Evolutionary conservation across 1,140 invertebrate species (phyloP).

Genomic region (Hypsibius dujardini): DNA sequence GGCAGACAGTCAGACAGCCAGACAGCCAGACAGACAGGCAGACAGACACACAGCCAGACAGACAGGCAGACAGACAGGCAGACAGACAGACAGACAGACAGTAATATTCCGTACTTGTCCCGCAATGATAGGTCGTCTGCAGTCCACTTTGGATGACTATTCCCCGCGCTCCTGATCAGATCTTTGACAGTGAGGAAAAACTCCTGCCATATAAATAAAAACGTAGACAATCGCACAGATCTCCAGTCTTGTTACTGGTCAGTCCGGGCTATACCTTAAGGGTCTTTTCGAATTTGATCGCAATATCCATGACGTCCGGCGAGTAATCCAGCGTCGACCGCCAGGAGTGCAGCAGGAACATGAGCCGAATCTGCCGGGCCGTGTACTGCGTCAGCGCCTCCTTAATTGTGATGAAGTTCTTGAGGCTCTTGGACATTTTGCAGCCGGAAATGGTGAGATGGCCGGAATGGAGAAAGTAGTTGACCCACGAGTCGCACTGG

Average conservation of each 20-base stretch:
- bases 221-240: too few species aligned
- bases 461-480: slow-evolving; percentile 93
- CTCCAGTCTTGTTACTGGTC: too few species aligned
- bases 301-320: slow-evolving; percentile 81
- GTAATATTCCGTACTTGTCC: slow-evolving; percentile 27
- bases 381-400: slow-evolving; percentile 71
- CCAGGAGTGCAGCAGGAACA: slow-evolving; percentile 93
- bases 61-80: too few species aligned
- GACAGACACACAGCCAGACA: too few species aligned
- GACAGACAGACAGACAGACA: not conserved
- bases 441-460: slow-evolving; percentile 96
- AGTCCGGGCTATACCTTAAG: slow-evolving; percentile 49
- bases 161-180: slow-evolving; percentile 42
- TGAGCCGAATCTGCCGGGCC: slow-evolving; percentile 68
- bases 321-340: slow-evolving; percentile 95
- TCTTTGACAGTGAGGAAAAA: slow-evolving; percentile 90
- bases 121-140: slow-evolving; percentile 34
- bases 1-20: too few species aligned
- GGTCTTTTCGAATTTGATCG: slow-evolving; percentile 70
- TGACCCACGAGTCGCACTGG: slow-evolving; percentile 75
- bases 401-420: slow-evolving; percentile 95
- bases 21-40: too few species aligned
- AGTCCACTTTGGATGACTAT: slow-evolving; percentile 32
- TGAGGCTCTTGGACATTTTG: slow-evolving; percentile 99
- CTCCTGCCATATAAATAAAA: slow-evolving; percentile 44